Conservation (phyloP, 23 tunicate genomes). For the Oikopleura vanhoeffeni region DNA sequence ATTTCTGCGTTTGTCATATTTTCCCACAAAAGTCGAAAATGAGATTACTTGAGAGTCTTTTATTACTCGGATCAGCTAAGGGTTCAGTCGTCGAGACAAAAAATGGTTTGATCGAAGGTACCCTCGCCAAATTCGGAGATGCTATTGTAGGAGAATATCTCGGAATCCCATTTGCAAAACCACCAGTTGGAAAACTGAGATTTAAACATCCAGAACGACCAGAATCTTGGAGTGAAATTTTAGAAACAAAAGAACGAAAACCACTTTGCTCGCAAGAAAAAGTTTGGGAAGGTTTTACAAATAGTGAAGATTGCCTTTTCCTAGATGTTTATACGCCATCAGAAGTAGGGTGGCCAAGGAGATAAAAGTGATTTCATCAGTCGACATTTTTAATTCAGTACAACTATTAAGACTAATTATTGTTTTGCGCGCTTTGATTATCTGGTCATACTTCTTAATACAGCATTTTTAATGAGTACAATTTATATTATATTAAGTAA, state of each 20-base stretch:
- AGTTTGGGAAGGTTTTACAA: neutral
- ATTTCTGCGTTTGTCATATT: no score
- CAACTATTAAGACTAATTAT: no score
- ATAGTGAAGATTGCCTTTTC: conserved; percentile 25
- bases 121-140: neutral
- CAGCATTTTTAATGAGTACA: no score
- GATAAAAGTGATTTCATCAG: no score
- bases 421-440: no score
- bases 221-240: neutral
- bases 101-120: neutral
- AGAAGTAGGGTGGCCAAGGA: no score
- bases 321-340: conserved; percentile 26
- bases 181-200: neutral
- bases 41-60: no score
- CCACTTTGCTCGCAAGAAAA: neutral
- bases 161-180: neutral
- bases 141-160: neutral
- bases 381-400: no score
- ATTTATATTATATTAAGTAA: no score
- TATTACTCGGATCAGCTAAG: no score
- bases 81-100: neutral
- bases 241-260: neutral
- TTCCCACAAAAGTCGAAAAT: no score
- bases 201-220: neutral
- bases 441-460: no score